Conservation (phyloP, 2,888 invertebrate genomes). For the Eurois occulta region DNA sequence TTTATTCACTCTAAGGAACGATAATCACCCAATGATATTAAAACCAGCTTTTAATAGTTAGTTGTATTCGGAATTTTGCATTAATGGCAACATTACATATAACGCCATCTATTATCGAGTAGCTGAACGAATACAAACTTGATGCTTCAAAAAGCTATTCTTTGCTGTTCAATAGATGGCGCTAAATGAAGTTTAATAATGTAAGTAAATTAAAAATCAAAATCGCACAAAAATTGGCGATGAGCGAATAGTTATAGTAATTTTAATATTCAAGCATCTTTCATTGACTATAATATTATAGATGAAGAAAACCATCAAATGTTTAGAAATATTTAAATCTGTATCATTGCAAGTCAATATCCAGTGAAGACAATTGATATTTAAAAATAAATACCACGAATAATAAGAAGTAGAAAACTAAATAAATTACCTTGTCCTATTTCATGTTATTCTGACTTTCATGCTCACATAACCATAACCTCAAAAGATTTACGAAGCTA, state of each 20-base stretch:
- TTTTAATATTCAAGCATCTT: not conserved
- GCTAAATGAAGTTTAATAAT: not conserved
- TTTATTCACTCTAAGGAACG: not conserved
- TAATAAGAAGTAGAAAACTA: not conserved
- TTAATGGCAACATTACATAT: not conserved
- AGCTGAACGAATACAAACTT: not conserved
- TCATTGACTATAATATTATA: not conserved
- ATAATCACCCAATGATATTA: not conserved
- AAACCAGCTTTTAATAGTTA: not conserved
- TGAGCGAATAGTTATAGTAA: no score
- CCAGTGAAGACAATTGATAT: not conserved
- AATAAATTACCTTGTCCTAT: not conserved
- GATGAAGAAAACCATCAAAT: not conserved
- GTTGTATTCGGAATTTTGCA: no score
- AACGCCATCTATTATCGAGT: constrained; percentile 48
- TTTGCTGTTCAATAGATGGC: constrained; percentile 36
- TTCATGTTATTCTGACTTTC: not conserved
- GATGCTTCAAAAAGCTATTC: fast-evolving
- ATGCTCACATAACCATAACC: constrained; percentile 27
- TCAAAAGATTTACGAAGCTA: not conserved
- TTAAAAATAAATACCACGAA: not conserved
- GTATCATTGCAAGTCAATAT: not conserved
- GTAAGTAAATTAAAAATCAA: not conserved
- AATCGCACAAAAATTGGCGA: not conserved
- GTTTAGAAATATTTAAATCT: not conserved